Base-by-base conservation (phyloP, 37 sponge, comb jelly and placozoan species). In the Cladorhizidae sp. region DNA sequence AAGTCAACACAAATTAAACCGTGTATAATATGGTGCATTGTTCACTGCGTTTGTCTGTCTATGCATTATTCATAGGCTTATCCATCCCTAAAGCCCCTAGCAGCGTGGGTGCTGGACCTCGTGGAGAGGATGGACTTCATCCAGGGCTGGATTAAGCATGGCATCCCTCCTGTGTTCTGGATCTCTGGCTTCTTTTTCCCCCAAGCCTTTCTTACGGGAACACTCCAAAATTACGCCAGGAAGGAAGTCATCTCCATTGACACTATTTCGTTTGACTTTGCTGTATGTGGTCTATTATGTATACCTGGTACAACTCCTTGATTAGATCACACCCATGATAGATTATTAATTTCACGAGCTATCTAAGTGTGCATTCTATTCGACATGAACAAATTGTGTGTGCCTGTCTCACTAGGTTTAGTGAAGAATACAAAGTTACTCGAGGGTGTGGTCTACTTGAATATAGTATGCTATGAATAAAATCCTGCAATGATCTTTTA, bases 171-270 rank as follows among this genome's bases (percentile, higher is more conserved):
- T 43, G 90, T 91, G 45, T 73, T 85, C 79, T 95, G 98, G 98
- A 95, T 98, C 49, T 95, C 96, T 49, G 98, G 98, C 2, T 98
- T 98, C 80, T 98, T 95, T 86, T 98, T 98, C 78, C 95, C 98
- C 0, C 98, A 98, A 85, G 95, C 98, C 37, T 98, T 98, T 82
- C 70, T 98, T 18, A 98, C 98, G 26, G 96, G 98, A 0, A 93
- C 98, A n/a, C 96, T 98, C 26, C 98, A 98, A 88, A 98, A 98
- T 84, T 98, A 75, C 82, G 98, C 98, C 29, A 85, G 98, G 32
- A 90, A 74, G 29, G 90, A 86, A 23, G 87, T 91, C 65, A 93
- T 98, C 49, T 95, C 98, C 20, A 98, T 98, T 70, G 98, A 98
- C 61, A 86, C 85, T 42, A 95, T 98, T 62, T 74, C 85, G 55